Conservation (phyloP, 1,140 invertebrate species). For the Cardiocondyla obscurior region DNA sequence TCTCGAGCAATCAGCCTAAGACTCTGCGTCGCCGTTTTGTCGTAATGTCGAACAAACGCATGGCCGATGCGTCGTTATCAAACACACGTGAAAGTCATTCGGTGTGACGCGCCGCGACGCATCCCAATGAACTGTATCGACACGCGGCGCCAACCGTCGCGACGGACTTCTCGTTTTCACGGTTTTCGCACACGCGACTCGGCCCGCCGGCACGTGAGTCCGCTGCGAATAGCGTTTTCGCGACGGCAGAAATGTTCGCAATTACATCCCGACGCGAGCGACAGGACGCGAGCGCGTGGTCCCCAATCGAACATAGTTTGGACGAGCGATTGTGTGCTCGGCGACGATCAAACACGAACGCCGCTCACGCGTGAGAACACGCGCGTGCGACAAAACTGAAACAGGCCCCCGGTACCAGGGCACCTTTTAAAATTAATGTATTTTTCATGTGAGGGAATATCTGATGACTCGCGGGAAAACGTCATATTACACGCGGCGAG, state of each 20-base stretch:
- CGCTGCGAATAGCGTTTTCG: background rate
- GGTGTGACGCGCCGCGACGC: conserved; percentile 29
- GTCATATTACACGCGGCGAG: background rate
- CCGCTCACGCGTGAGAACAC: background rate
- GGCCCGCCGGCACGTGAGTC: background rate
- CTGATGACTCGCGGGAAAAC: background rate
- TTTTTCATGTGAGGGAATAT: background rate
- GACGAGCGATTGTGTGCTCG: background rate
- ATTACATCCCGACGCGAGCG: background rate
- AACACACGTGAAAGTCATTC: conserved; percentile 40
- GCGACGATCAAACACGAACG: conserved; percentile 5
- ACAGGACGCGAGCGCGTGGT: background rate
- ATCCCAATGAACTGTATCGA: conserved; percentile 51
- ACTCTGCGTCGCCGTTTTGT: conserved; percentile 4
- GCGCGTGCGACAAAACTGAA: background rate
- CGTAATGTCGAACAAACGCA: background rate
- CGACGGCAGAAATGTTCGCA: background rate
- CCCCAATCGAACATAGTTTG: background rate
- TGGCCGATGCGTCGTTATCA: conserved; percentile 15
- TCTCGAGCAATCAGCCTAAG: background rate
- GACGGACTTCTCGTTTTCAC: conserved; percentile 29
- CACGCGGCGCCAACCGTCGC: conserved; percentile 4
- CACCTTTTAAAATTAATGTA: background rate
- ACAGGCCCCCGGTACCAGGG: background rate
- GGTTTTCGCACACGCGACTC: conserved; percentile 39